These are phyloP conservation scores for Lindbergichthys nudifrons DNA, from an alignment of 2,797 vertebrate species.

Conservation along the genomic window DNA sequence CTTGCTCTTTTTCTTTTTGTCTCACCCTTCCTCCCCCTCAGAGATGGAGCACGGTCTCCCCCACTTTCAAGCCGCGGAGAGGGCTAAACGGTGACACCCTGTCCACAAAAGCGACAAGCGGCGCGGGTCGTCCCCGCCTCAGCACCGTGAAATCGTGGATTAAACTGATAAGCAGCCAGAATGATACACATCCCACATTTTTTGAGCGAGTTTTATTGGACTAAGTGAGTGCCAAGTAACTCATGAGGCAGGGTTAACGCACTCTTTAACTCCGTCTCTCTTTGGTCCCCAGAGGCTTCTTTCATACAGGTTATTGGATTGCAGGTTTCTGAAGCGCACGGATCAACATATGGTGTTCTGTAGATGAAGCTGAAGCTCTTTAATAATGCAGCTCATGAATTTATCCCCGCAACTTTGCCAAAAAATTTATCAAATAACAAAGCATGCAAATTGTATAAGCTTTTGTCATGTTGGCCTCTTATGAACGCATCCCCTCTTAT, in stretches of 20 bases:
- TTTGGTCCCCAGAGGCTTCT: constrained; percentile 53
- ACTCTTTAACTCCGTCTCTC: constrained; percentile 40
- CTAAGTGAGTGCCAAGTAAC: constrained; percentile 60
- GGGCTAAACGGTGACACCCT: constrained; percentile 82
- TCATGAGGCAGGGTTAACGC: constrained; percentile 65
- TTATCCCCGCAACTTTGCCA: constrained; percentile 49
- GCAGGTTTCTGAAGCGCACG: constrained; percentile 35
- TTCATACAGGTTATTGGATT: constrained; percentile 64
- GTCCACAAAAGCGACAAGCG: constrained; percentile 75
- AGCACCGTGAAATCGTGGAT: constrained; percentile 81
- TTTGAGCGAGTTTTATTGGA: constrained; percentile 56
- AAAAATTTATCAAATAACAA: constrained; percentile 46
- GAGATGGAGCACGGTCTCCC: constrained; percentile 71
- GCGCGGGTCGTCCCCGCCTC: constrained; percentile 57
- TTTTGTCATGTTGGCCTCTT: constrained; percentile 17
- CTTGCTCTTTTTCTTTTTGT: constrained; percentile 77
- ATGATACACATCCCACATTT: constrained; percentile 75
- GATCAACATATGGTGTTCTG: constrained; percentile 55
- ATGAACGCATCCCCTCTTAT: constrained; percentile 37
- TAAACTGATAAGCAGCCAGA: constrained; percentile 69
- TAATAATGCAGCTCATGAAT: constrained; percentile 63
- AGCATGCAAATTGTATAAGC: constrained; percentile 27
- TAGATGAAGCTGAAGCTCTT: constrained; percentile 30
- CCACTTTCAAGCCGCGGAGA: constrained; percentile 49
- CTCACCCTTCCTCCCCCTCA: neutral